Evolutionary conservation across 2,797 vertebrate genomes (phyloP).

Genomic region (Vespertilio murinus): DNA sequence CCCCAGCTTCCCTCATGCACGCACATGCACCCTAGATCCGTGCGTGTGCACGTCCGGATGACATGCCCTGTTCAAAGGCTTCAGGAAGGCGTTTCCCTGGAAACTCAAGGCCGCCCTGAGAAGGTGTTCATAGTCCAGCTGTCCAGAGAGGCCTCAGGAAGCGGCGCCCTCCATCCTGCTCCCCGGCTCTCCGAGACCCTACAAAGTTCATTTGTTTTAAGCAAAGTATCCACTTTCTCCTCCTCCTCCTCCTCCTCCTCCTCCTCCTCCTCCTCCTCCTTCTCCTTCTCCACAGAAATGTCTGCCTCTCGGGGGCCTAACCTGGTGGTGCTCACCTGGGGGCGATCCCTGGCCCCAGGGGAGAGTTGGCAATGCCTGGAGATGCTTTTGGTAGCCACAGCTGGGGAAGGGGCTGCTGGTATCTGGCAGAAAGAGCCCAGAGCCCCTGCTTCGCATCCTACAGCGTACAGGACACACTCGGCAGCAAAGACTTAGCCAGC

Average conservation of each 20-base stretch:
- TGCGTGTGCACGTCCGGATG: slow-evolving; percentile 76
- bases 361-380: background rate
- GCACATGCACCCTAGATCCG: background rate
- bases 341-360: background rate
- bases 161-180: slow-evolving; percentile 64
- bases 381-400: background rate
- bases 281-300: background rate
- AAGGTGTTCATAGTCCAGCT: slow-evolving; percentile 74
- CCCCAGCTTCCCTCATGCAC: background rate
- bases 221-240: background rate
- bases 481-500: background rate
- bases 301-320: background rate
- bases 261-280: too few relatives aligned
- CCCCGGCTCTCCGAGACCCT: slow-evolving; percentile 69
- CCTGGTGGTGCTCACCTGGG: background rate
- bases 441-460: background rate
- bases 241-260: too few relatives aligned
- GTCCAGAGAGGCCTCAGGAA: slow-evolving; percentile 55
- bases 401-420: background rate
- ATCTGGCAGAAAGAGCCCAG: background rate
- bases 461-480: background rate
- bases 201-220: slow-evolving; percentile 58
- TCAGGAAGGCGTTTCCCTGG: slow-evolving; percentile 67
- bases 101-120: slow-evolving; percentile 66
- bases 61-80: slow-evolving; percentile 79